A percentile compares a stretch with the other conserved stretches of the same genome.
These are phyloP conservation scores for Ornithoptera alexandrae DNA, from an alignment of 2,888 invertebrate species.

Conservation along the genomic window DNA sequence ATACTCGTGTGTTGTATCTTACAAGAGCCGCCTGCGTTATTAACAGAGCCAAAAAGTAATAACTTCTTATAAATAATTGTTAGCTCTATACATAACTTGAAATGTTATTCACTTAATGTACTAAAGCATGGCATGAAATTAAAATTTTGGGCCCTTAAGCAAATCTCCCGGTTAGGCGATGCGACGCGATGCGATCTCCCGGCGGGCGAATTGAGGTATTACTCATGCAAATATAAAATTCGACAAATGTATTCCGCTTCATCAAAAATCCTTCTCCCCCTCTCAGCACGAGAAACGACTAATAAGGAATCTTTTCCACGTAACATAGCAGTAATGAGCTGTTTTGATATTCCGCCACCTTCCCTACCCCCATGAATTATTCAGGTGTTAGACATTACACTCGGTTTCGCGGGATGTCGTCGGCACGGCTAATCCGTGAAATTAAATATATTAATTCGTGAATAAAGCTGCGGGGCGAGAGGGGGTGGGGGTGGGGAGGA, in stretches of 20 bases:
- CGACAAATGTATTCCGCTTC: constrained; percentile 20
- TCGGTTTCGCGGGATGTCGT: constrained; percentile 9
- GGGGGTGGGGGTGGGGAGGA: too few species aligned
- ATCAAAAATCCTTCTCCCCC: constrained; percentile 19
- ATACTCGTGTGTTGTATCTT: too few species aligned
- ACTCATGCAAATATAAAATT: constrained; percentile 19
- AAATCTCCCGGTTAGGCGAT: too few species aligned
- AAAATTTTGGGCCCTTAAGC: too few species aligned
- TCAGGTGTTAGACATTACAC: constrained; percentile 26
- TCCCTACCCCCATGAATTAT: constrained; percentile 19
- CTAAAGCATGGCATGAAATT: too few species aligned
- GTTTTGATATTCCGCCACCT: constrained; percentile 10
- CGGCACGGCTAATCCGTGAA: neutral
- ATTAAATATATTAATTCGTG: constrained; percentile 11
- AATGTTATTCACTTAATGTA: too few species aligned
- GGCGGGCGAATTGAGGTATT: constrained; percentile 1
- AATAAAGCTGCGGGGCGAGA: neutral
- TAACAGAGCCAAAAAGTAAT: too few species aligned
- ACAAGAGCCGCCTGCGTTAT: neutral
- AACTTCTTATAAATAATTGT: too few species aligned
- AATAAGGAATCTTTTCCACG: constrained; percentile 22
- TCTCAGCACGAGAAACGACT: constrained; percentile 11
- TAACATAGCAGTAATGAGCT: constrained; percentile 18
- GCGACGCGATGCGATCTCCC: too few species aligned
- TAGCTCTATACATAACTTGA: too few species aligned